Conservation (phyloP, 2,888 invertebrate genomes). For the Melitaea athalia region DNA sequence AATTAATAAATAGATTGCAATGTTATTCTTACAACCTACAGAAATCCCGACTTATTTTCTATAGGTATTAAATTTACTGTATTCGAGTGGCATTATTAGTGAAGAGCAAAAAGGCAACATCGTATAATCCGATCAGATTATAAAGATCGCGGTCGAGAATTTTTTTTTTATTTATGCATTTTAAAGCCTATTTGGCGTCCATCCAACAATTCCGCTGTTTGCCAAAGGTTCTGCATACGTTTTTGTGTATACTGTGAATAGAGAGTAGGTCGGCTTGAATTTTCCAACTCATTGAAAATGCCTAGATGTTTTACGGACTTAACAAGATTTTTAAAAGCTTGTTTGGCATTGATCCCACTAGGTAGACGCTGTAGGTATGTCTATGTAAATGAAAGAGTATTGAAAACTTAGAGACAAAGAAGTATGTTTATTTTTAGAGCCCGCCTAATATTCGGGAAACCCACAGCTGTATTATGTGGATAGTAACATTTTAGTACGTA, state of each 20-base stretch:
- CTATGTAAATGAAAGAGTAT: neutral
- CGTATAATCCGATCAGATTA: conserved; percentile 25
- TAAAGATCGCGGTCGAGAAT: conserved; percentile 22
- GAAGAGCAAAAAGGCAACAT: conserved; percentile 11
- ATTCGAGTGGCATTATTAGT: neutral
- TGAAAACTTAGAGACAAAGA: neutral
- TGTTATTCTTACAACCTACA: too few species aligned
- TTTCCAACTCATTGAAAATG: conserved; percentile 28
- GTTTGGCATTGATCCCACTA: conserved; percentile 11
- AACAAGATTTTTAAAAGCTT: conserved; percentile 19
- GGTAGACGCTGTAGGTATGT: neutral
- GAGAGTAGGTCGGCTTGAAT: conserved; percentile 16
- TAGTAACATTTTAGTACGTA: too few species aligned
- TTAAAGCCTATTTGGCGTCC: conserved; percentile 31
- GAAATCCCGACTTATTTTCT: too few species aligned
- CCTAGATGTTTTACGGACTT: conserved; percentile 21
- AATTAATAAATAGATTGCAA: too few species aligned
- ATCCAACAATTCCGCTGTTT: conserved; percentile 31
- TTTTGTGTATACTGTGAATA: conserved; percentile 20
- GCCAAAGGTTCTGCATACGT: conserved; percentile 32
- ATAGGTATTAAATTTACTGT: neutral
- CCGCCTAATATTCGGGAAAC: too few species aligned
- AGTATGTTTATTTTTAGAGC: neutral
- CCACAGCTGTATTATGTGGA: too few species aligned
- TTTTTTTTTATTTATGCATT: conserved; percentile 21